Base-by-base conservation (phyloP, 2,888 invertebrate genomes). In the Drosophila vallismaia region DNA sequence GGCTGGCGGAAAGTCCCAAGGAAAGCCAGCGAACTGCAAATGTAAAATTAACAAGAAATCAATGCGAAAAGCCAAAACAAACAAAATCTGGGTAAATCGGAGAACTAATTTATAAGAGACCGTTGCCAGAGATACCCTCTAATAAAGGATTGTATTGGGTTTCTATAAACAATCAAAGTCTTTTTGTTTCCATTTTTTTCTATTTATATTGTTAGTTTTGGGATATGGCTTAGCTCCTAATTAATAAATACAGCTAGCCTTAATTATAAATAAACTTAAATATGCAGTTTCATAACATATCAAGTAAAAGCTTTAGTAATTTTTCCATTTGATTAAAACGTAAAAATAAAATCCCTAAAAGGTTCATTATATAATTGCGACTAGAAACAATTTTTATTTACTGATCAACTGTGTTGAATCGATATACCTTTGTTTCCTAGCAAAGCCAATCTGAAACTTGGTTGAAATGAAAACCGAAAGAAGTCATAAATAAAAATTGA, bases 11-110 rank as follows among this genome's bases (percentile, higher is more conserved):
- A 46, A 51, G 46, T 45, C 70, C 38, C 67, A 63, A 73, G 71
- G 58, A 85, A 71, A 83, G 58, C 55, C 80, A 86, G 86, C 84
- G 77, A 84, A 76, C 86, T 84, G 86, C 77, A 84, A 85, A 85
- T 85, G 84, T 79, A 79, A 86, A 85, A 85, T 85, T 85, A 85
- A 85, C 81, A 86, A 86, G 84, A 83, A 84, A 84, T 86, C 84
- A 86, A 86, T 84, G 80, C 74, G 70, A 55, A 71, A 75, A 69
- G 68, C 66, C 64, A 66, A 56, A 56, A 67, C 67, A 67, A 68
- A 57, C 57, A 57, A 33, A 69, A 57, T 60, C 60, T 56, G 50
- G 10, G 51, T 56, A 68, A 48, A 38, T 24, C 53, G 55, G 33
- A 38, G 8, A 2, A 10, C 19, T n/a, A 36, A 24, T 10, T 6